A percentile compares a stretch with the other conserved stretches of the same genome.
Evolutionary conservation across 2,888 invertebrate species (phyloP).

Genomic region (Amphipoea lucens): DNA sequence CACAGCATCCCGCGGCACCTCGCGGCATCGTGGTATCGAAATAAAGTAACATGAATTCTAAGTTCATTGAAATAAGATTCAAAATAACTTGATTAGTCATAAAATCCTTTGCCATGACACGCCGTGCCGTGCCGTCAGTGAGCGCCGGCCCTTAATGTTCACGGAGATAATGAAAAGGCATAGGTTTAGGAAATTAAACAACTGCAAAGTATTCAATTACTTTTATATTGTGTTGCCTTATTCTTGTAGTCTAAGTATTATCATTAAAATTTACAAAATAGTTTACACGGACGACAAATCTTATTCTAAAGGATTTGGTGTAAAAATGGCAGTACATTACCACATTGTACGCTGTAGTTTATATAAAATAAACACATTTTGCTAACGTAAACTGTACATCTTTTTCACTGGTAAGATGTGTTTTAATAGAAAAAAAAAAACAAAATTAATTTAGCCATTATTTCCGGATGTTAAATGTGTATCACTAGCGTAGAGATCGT

Average conservation of each 20-base stretch:
- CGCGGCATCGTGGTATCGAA: too few relatives aligned
- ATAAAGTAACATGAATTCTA: too few relatives aligned
- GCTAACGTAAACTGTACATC: constrained; percentile 1
- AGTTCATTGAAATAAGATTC: too few relatives aligned
- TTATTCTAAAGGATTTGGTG: constrained; percentile 69
- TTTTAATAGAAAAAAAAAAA: background rate
- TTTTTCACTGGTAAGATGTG: background rate
- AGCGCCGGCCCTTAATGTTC: background rate
- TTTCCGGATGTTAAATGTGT: background rate
- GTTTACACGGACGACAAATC: constrained; percentile 39
- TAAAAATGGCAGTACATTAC: constrained; percentile 71
- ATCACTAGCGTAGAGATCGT: background rate
- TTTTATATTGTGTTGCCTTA: constrained; percentile 44
- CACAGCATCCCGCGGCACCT: too few relatives aligned
- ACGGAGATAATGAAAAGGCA: background rate
- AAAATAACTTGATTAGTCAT: too few relatives aligned
- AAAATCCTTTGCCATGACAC: too few relatives aligned
- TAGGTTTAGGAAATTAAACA: constrained; percentile 21
- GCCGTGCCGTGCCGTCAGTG: too few relatives aligned
- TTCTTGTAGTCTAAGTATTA: constrained; percentile 31
- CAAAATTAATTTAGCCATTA: background rate
- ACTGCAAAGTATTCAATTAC: constrained; percentile 28
- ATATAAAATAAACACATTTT: constrained; percentile 12
- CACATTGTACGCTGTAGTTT: constrained; percentile 44
- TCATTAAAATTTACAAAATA: constrained; percentile 33